Evolutionary conservation across 2,113 vertebrate species (phyloP).

Genomic region (Pleuronectes platessa): DNA sequence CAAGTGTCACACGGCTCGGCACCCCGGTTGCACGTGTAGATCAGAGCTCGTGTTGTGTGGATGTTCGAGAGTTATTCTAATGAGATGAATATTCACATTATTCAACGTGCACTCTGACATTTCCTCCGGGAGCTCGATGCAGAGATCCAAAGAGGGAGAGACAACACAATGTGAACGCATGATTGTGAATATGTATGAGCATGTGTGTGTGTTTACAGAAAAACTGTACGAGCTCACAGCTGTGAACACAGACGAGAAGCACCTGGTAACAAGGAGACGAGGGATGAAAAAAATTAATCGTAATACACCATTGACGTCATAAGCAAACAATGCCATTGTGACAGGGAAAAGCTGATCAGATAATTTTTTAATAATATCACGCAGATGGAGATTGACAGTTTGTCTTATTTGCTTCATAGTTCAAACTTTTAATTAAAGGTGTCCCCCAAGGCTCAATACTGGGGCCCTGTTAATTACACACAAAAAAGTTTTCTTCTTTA

Average conservation of each 20-base stretch:
- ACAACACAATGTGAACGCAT: neutral
- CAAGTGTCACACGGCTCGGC: conserved; percentile 20
- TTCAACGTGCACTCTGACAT: conserved; percentile 9
- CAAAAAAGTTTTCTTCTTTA: too few relatives aligned
- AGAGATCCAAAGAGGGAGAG: neutral
- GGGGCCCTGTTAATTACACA: too few relatives aligned
- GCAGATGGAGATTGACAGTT: too few relatives aligned
- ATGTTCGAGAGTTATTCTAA: neutral
- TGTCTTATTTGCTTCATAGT: too few relatives aligned
- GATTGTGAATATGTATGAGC: neutral
- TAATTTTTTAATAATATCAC: too few relatives aligned
- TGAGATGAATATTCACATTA: conserved; percentile 31
- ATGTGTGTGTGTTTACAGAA: neutral
- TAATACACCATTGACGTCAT: too few relatives aligned
- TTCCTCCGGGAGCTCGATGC: neutral
- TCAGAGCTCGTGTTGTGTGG: neutral
- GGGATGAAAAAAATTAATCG: neutral
- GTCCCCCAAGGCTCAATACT: too few relatives aligned
- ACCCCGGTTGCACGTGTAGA: conserved; percentile 2
- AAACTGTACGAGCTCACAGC: neutral
- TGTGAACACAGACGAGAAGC: neutral
- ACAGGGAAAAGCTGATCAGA: too few relatives aligned
- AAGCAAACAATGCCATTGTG: too few relatives aligned
- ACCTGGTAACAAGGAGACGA: neutral
- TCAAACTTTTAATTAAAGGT: too few relatives aligned